phyloP scores from a whole-genome alignment of 2,888 invertebrate species.

The Synanthedon tipuliformis region DNA sequence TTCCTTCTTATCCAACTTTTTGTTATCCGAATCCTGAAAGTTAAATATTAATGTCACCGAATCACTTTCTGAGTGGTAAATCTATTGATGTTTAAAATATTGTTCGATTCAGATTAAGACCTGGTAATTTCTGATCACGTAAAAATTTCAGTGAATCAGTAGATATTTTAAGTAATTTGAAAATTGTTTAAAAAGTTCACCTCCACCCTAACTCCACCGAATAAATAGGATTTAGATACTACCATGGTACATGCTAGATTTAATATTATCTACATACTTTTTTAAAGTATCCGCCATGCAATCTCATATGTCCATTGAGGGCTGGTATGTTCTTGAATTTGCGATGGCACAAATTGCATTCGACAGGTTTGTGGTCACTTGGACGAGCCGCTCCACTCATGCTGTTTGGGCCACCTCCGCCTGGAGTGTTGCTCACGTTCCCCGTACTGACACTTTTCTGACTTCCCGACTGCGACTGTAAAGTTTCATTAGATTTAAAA shows the following conservation, averaged over 20 bases:
- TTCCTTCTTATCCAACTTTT: constrained; percentile 88
- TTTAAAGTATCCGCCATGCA: constrained; percentile 97
- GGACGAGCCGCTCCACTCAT: constrained; percentile 35
- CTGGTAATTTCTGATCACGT: too few relatives aligned
- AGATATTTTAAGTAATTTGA: too few relatives aligned
- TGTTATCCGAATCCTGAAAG: constrained; percentile 82
- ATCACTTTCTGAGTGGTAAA: too few relatives aligned
- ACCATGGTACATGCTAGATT: too few relatives aligned
- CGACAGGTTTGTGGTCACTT: constrained; percentile 85
- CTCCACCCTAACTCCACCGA: too few relatives aligned
- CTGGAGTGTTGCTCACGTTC: constrained; percentile 30
- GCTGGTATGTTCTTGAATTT: constrained; percentile 98
- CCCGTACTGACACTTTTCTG: constrained; percentile 38
- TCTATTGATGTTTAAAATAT: too few relatives aligned
- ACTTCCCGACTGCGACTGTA: constrained; percentile 52
- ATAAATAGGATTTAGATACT: too few relatives aligned
- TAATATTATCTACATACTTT: constrained; percentile 69
- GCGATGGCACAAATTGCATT: constrained; percentile 94
- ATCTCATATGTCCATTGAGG: constrained; percentile 96
- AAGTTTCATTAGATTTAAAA: constrained; percentile 49
- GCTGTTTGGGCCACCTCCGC: constrained; percentile 25
- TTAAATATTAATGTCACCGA: background rate
- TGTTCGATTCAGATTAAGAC: background rate
- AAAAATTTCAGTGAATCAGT: too few relatives aligned
- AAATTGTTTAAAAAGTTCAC: too few relatives aligned